Base-by-base conservation (phyloP, 2,797 vertebrate genomes). In the Melanotaenia pygmaea region DNA sequence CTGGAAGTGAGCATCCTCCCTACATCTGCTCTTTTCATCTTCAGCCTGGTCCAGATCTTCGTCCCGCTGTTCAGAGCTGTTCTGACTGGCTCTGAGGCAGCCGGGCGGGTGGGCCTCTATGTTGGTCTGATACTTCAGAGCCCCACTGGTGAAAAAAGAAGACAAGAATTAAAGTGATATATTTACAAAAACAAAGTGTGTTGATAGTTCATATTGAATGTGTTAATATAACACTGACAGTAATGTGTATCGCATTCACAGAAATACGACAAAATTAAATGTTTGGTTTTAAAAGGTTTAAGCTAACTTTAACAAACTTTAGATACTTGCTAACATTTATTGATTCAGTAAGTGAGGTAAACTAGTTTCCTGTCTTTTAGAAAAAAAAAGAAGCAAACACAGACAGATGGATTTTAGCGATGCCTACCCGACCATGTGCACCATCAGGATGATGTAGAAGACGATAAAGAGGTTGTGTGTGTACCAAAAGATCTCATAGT, bases 401-500 rank as follows among this genome's bases (percentile, higher is more conserved):
- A 59, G 53, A 67, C 12, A 78, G 14, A 69, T 54, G 53, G 53
- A 68, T 6, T 57, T 58, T 38, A 57, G 1, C 37, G 37, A 26
- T 65, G 90, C 97, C 90, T 96, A 99, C 98, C 98, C 97, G n/a
- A 96, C 94, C 85, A 96, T 97, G 86, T 99, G 98, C 74, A 98
- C 82, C 92, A 98, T 94, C 70, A 99, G 94, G 81, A 99, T 93
- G 84, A 98, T 83, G 89, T 98, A 99, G 94, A 99, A 99, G 72
- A 98, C 84, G 81, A 99, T 96, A 93, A 98, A 99, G 88, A 99
- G 97, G 90, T 97, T 99, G 93, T 99, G 98, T 37, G 96, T 98
- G 80, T 98, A 98, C 96, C 97, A 98, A 94, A 99, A 99, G 89
- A 99, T 96, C 90, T 99, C 96, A 92, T 97, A 99, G 86, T 95